These are phyloP conservation scores for Drosophila lini DNA, from an alignment of 1,140 invertebrate species.

Conservation along the genomic window DNA sequence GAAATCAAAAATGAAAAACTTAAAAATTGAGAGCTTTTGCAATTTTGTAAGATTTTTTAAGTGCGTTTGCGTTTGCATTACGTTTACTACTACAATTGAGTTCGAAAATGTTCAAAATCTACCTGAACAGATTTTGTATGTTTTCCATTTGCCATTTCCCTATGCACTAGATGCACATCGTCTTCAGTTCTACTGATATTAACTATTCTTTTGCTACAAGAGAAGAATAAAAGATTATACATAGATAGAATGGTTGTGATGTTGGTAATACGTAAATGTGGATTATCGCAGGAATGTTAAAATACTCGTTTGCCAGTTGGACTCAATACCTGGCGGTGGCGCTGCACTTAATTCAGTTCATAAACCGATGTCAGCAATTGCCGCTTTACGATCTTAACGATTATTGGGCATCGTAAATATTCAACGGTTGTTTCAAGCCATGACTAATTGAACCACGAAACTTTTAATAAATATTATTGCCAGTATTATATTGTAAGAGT, in stretches of 20 bases:
- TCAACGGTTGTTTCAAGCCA: constrained; percentile 1
- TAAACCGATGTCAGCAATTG: not conserved
- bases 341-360: constrained; percentile 9
- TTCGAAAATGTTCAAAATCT: constrained; percentile 80
- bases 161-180: constrained; percentile 88
- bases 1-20: constrained; percentile 70
- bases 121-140: constrained; percentile 90
- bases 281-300: constrained; percentile 14
- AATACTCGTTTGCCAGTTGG: constrained; percentile 32
- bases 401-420: constrained; percentile 20
- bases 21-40: constrained; percentile 57
- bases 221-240: constrained; percentile 83
- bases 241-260: constrained; percentile 59
- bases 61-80: constrained; percentile 46
- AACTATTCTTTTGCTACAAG: constrained; percentile 89
- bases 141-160: constrained; percentile 87
- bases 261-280: constrained; percentile 30
- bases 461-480: constrained; percentile 15
- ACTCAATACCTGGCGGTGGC: constrained; percentile 40
- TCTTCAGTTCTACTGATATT: constrained; percentile 90
- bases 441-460: constrained; percentile 13
- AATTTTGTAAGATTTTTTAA: constrained; percentile 53
- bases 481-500: constrained; percentile 2
- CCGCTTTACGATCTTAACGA: constrained; percentile 5
- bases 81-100: constrained; percentile 56